Evolutionary conservation across 2,113 vertebrate species (phyloP), one percentile per base, ranked within the genome.

Genomic region (Galemys pyrenaicus): DNA sequence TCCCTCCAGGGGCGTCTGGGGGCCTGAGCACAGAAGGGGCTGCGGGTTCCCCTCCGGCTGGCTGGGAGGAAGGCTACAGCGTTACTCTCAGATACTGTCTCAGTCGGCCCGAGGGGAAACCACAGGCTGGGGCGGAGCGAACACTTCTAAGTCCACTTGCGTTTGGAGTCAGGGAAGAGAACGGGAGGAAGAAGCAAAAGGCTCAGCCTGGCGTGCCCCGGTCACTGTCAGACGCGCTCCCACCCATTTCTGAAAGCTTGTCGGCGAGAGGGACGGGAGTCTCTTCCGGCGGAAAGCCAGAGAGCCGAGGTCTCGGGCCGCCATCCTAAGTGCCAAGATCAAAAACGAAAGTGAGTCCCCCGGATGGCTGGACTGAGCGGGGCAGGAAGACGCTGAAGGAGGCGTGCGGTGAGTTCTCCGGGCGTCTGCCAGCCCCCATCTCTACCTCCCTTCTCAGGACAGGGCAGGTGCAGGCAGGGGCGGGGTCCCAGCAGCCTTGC

Each of bases 381-480:
- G 73, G 74, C 3, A 82, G 32, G 58, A 82, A 35, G 16, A 58
- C 68, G 26, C 1, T 8, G 19, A 54, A n/a, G 39, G 62, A 62
- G 28, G 51, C 82, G 58, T 0, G 0, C 5, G 51, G 62, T 2
- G 80, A 32, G 30, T 15, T 54, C 58, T 60, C 32, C 46, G 41
- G 35, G n/a, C 5, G 0, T 35, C 70, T n/a, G 71, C 64, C 3
- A 19, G 30, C 4, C 58, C 44, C 22, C 44, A 28, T 44, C 30
- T 16, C 75, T 77, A 15, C 75, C 17, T 83, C 37, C n/a, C n/a
- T 35, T 22, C 84, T 62, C 80, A 60, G 41, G 46, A 24, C 15
- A 12, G 26, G 8, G n/a, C n/a, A n/a, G n/a, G 26, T 22, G n/a
- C 10, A 10, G 3, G 9, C 1, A 2, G 17, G 26, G 44, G 51